A percentile compares a stretch with the other conserved stretches of the same genome.
Evolutionary conservation across 2,113 vertebrate species (phyloP).

Genomic region (Indicator indicator): DNA sequence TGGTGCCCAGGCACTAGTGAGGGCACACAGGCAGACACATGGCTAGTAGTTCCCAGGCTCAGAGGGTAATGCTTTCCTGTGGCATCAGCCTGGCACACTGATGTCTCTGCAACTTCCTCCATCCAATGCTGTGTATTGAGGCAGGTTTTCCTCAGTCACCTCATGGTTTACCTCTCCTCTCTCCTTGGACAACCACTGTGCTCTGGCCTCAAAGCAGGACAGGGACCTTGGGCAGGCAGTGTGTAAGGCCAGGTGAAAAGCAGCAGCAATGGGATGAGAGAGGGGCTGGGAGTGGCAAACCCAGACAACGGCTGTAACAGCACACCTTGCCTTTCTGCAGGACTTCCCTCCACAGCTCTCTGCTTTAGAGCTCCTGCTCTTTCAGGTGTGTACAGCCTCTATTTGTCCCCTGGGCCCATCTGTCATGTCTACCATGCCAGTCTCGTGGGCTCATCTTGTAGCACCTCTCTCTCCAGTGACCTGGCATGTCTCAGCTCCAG

Average conservation of each 20-base stretch:
- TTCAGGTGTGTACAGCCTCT: slow-evolving; percentile 80
- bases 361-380: slow-evolving; percentile 73
- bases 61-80: neutral
- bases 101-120: neutral
- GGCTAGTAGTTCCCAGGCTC: neutral
- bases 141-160: neutral
- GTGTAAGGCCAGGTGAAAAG: neutral
- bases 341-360: slow-evolving; percentile 80
- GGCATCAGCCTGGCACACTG: neutral
- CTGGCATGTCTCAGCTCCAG: neutral
- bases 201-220: neutral
- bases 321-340: slow-evolving; percentile 73
- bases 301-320: neutral
- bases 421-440: fast-evolving
- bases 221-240: neutral
- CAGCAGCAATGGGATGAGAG: neutral
- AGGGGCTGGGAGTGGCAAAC: neutral
- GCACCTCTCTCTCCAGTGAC: neutral
- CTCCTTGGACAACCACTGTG: neutral
- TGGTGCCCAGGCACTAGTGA: neutral
- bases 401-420: neutral
- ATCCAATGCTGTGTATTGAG: neutral
- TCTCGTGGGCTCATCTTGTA: neutral
- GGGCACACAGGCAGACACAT: neutral
- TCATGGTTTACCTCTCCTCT: neutral